phyloP scores from a whole-genome alignment of 1,140 invertebrate species.

The Pararge aegeria region DNA sequence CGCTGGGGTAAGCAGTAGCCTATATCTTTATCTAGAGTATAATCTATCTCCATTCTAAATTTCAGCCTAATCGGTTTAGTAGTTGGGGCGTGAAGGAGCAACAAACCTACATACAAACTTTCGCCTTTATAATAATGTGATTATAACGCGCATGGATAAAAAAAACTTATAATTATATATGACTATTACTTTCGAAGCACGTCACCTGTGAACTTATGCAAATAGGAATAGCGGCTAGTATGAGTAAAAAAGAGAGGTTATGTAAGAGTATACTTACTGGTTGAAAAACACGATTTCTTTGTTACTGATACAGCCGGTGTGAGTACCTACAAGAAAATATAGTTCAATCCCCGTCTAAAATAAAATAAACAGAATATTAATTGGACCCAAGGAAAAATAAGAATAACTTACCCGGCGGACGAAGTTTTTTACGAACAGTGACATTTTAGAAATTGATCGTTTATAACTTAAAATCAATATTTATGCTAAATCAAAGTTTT shows the following conservation, averaged over 20 bases:
- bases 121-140: no score
- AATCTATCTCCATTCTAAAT: no score
- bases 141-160: no score
- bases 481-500: no score
- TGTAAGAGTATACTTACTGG: constrained; percentile 56
- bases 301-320: constrained; percentile 42
- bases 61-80: no score
- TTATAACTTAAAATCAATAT: no score
- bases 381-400: neutral
- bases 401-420: neutral
- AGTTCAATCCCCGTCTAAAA: constrained; percentile 4
- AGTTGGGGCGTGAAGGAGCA: no score
- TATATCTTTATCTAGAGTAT: no score
- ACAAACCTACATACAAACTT: no score
- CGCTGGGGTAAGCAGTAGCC: no score
- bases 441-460: neutral
- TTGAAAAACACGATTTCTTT: constrained; percentile 51
- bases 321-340: constrained; percentile 38
- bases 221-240: neutral
- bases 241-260: constrained; percentile 27
- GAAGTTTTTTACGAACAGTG: constrained; percentile 5
- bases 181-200: no score
- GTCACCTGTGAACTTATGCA: neutral
- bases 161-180: no score
- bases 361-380: neutral